Percentiles rank a stretch among this genome's conserved stretches.
These are phyloP conservation scores for Falco berigora DNA, from an alignment of 2,797 vertebrate species.

Conservation along the genomic window DNA sequence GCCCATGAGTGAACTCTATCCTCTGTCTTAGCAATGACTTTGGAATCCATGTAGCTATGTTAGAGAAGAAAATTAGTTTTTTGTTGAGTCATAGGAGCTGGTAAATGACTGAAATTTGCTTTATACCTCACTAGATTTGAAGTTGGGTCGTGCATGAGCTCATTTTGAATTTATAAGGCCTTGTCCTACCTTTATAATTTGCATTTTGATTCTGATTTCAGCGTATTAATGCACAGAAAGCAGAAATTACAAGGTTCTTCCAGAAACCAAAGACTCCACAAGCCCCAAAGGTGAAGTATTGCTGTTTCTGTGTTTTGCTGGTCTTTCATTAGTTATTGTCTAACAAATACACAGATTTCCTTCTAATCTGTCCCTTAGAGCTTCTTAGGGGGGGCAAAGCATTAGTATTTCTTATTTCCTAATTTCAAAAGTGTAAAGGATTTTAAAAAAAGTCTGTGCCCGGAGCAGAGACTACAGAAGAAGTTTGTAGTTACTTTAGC, in stretches of 20 bases:
- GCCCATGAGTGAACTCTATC: rapidly evolving
- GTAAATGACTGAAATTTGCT: not conserved
- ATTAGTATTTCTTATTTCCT: not conserved
- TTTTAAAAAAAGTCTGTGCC: not conserved
- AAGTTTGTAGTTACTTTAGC: not conserved
- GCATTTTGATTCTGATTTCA: constrained; percentile 43
- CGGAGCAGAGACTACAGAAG: not conserved
- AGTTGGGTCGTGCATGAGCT: not conserved
- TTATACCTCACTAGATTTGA: not conserved
- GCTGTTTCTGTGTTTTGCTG: not conserved
- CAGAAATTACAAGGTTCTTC: constrained; percentile 92
- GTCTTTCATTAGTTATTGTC: not conserved
- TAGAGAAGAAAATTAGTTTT: not conserved
- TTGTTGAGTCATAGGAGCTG: not conserved
- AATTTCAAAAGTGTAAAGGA: not conserved
- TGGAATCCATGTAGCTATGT: not conserved
- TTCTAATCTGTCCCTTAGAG: not conserved
- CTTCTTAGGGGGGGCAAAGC: not conserved
- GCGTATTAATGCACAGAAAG: constrained; percentile 93
- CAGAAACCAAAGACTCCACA: constrained; percentile 91
- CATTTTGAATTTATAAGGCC: not conserved
- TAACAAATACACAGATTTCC: not conserved
- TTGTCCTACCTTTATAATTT: not conserved
- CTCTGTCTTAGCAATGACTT: not conserved
- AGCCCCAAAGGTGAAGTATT: constrained; percentile 85